A percentile compares a stretch with the other conserved stretches of the same genome.
Evolutionary conservation across 2,888 invertebrate species (phyloP).

Genomic region (Odontothrips loti): DNA sequence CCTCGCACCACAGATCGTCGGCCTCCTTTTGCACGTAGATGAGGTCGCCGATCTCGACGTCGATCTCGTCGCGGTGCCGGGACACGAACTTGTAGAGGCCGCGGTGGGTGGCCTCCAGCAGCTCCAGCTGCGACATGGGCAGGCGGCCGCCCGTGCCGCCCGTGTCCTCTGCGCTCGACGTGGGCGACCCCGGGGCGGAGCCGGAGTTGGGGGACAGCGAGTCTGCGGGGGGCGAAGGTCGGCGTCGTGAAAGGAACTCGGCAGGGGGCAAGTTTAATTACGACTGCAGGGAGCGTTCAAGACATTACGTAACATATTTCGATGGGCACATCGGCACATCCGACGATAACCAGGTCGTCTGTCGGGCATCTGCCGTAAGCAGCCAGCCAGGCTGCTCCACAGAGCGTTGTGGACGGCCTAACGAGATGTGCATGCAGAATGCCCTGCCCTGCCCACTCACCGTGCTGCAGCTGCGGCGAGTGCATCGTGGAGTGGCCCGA

Average conservation of each 20-base stretch:
- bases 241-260: constrained; percentile 35
- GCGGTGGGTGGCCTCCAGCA: constrained; percentile 90
- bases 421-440: no score
- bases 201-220: constrained; percentile 53
- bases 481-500: constrained; percentile 90
- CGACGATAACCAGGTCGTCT: no score
- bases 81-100: constrained; percentile 95
- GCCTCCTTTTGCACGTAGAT: constrained; percentile 94
- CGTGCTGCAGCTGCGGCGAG: constrained; percentile 73
- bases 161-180: constrained; percentile 36
- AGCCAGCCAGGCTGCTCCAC: no score
- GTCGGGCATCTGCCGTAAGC: no score
- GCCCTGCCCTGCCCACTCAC: constrained; percentile 54
- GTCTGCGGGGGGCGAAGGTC: constrained; percentile 58
- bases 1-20: constrained; percentile 97
- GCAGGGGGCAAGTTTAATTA: no score
- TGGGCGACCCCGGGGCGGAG: constrained; percentile 38
- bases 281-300: no score
- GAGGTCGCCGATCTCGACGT: constrained; percentile 95
- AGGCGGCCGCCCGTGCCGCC: constrained; percentile 55
- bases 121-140: constrained; percentile 74
- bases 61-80: constrained; percentile 91
- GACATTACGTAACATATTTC: no score
- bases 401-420: no score
- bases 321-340: no score